phyloP scores from a whole-genome alignment of 2,797 vertebrate genomes.

The Tiaroga cobitis region DNA sequence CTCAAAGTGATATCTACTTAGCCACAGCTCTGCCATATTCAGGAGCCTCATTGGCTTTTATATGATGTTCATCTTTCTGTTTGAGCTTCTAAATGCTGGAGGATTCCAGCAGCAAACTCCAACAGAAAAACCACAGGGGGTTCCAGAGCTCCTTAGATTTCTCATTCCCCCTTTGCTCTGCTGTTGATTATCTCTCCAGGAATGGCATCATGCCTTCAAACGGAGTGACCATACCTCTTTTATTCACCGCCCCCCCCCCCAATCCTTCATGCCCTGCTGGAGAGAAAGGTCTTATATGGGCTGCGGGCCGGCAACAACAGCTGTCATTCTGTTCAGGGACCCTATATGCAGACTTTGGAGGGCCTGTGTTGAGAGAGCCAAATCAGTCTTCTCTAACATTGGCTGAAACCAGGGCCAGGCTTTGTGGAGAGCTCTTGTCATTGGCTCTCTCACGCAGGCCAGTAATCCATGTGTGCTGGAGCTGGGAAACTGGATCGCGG shows the following conservation, averaged over 20 bases:
- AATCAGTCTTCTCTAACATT: conserved; percentile 50
- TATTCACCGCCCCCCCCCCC: conserved; percentile 55
- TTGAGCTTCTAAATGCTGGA: conserved; percentile 3
- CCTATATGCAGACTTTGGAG: conserved; percentile 60
- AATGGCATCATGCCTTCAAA: conserved; percentile 51
- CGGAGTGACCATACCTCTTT: conserved; percentile 56
- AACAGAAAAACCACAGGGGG: conserved; percentile 38
- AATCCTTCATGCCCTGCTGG: conserved; percentile 61
- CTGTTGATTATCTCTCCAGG: conserved; percentile 52
- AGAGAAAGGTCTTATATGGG: conserved; percentile 73
- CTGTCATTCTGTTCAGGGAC: conserved; percentile 70
- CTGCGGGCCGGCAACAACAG: conserved; percentile 73
- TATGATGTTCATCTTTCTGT: not conserved
- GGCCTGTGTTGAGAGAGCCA: conserved; percentile 47
- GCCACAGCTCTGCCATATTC: too few species aligned
- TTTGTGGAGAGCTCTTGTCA: conserved; percentile 64
- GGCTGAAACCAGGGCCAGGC: conserved; percentile 63
- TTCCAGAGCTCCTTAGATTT: conserved; percentile 24
- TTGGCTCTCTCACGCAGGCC: conserved; percentile 64
- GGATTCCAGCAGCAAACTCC: not conserved
- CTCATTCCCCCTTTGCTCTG: conserved; percentile 25
- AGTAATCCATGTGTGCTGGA: conserved; percentile 68
- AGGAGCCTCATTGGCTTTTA: not conserved
- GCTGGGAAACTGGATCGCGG: conserved; percentile 78
- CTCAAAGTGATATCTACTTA: not conserved